phyloP scores from a whole-genome alignment of 2,113 vertebrate genomes.

The Oxygymnocypris stewartii region DNA sequence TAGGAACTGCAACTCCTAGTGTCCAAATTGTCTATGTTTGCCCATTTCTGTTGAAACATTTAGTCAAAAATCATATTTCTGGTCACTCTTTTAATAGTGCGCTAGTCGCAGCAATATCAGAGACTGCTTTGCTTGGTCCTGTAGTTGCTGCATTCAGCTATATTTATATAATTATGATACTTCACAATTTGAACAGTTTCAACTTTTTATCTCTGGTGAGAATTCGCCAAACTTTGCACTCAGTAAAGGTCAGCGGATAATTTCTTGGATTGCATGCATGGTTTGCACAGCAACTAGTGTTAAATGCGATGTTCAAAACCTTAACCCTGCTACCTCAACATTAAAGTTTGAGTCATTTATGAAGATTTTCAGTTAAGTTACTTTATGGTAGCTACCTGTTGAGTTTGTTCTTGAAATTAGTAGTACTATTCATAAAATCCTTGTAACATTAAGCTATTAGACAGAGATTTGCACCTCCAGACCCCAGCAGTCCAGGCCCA shows the following conservation, averaged over 20 bases:
- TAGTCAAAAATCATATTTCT: neutral
- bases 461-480: neutral
- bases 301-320: neutral
- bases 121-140: neutral
- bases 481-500: neutral
- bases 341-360: neutral
- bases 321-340: neutral
- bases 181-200: neutral
- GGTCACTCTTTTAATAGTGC: neutral
- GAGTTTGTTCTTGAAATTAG: neutral
- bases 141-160: neutral
- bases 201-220: neutral
- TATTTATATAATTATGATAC: neutral
- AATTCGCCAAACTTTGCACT: neutral
- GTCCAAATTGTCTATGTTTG: neutral
- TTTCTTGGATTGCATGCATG: neutral
- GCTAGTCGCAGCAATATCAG: neutral
- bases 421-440: neutral
- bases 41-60: neutral
- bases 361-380: neutral
- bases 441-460: neutral
- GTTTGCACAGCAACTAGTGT: neutral
- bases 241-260: neutral
- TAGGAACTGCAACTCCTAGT: neutral
- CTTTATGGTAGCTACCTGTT: neutral